Evolutionary conservation across 2,888 invertebrate species (phyloP), one percentile per base, ranked within the genome.

Genomic region (Diplolepis rosae): DNA sequence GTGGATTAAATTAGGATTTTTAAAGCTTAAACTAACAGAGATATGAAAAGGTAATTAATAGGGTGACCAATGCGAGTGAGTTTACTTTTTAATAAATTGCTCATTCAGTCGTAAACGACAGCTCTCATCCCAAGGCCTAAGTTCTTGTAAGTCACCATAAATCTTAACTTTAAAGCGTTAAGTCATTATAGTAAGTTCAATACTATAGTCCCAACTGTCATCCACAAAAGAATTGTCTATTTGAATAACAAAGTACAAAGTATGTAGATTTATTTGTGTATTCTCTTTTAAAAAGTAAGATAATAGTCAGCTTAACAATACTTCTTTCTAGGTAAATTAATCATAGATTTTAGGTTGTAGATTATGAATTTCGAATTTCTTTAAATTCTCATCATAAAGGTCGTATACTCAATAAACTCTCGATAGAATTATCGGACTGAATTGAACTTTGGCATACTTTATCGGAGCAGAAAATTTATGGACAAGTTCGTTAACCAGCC

Each of bases 151-250:
- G 56, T 56, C 22, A 56, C 56, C 15, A 56, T 56, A 35, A 56
- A 56, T 56, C 56, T 35, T 35, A 24, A 22, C 56, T 22, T 32
- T 56, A 35, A 35, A 56, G 35, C 22, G 56, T 56, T 35, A 56
- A 56, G 35, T 56, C 56, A 56, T 56, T 56, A 32, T 35, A 56
- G 35, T 35, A 35, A 56, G 32, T 56, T 32, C 18, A 56, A 35
- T 22, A n/a, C n/a, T n/a, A n/a, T n/a, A n/a, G n/a, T n/a, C n/a
- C n/a, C n/a, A n/a, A n/a, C 15, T 56, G 56, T 56, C 56, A 18
- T 56, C 22, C 35, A 56, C 24, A 5, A 56, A 56, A 56, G 56
- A 56, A 22, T 35, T 35, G 35, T 56, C n/a, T 56, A 56, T 56
- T 56, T 56, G 56, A 32, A 56, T 56, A 35, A 56, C 35, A 56